Evolutionary conservation across 2,797 vertebrate genomes (phyloP).

Genomic region (Rhodeus uyekii): DNA sequence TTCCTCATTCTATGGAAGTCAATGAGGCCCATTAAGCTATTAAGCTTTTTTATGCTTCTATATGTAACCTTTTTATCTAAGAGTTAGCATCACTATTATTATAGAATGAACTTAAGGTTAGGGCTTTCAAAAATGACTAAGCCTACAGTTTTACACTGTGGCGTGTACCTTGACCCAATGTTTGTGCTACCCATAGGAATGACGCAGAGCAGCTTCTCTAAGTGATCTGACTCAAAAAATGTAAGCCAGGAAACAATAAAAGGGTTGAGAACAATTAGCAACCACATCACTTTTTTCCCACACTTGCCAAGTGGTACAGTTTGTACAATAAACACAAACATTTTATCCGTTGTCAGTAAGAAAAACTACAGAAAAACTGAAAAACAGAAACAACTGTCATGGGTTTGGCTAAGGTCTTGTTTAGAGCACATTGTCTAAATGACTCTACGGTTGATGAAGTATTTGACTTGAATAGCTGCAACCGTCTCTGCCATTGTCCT

Average conservation of each 20-base stretch:
- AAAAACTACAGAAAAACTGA: neutral
- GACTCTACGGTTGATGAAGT: neutral
- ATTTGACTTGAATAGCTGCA: conserved; percentile 9
- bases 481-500: conserved; percentile 17
- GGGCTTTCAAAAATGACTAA: neutral
- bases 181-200: neutral
- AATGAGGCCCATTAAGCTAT: neutral
- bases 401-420: neutral
- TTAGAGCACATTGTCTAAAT: neutral
- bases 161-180: neutral
- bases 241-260: neutral
- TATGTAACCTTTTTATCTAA: neutral
- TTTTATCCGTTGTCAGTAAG: neutral
- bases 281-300: neutral
- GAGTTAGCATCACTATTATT: neutral
- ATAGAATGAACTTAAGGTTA: neutral
- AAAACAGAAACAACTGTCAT: too few species aligned
- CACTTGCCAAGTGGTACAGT: neutral
- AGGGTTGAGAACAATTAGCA: neutral
- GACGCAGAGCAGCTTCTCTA: neutral
- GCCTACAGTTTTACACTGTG: neutral
- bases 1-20: neutral
- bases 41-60: too few species aligned
- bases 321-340: neutral
- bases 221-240: neutral